These are phyloP conservation scores for Rhagium mordax DNA, from an alignment of 2,888 invertebrate species.

Conservation along the genomic window DNA sequence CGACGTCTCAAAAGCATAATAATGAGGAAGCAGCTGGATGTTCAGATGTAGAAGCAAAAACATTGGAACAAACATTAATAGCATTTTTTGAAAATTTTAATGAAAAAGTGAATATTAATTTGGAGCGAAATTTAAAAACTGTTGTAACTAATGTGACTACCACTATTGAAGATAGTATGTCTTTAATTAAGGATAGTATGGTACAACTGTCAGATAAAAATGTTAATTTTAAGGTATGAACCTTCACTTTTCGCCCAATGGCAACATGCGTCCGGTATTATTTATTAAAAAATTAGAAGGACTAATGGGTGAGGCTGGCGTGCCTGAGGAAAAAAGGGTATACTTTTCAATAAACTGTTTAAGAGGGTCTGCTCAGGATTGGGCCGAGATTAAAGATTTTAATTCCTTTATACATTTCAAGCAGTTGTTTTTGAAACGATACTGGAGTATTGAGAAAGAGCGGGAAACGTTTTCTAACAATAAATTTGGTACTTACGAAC, in stretches of 20 bases:
- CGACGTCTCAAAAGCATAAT: too few relatives aligned
- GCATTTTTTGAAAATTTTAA: not conserved
- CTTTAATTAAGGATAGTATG: not conserved
- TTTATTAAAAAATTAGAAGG: conserved; percentile 36
- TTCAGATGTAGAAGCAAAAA: not conserved
- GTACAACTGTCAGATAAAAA: not conserved
- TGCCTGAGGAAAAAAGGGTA: conserved; percentile 28
- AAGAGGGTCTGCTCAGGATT: conserved; percentile 33
- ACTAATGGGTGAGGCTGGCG: conserved; percentile 35
- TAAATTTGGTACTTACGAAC: conserved; percentile 35
- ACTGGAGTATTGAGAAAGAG: conserved; percentile 30
- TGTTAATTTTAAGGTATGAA: conserved; percentile 23
- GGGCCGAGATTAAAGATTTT: conserved; percentile 36
- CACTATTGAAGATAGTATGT: not conserved
- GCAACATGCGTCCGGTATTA: conserved; percentile 23
- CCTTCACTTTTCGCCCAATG: conserved; percentile 27
- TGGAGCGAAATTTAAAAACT: not conserved
- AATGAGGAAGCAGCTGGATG: too few relatives aligned
- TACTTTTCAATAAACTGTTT: conserved; percentile 34
- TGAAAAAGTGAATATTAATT: not conserved
- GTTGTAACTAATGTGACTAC: not conserved
- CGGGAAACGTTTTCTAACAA: conserved; percentile 18
- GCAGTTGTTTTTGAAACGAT: conserved; percentile 26
- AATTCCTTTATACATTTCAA: conserved; percentile 29
- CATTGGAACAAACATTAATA: not conserved